These are phyloP conservation scores for Pentalonia nigronervosa DNA, from an alignment of 1,140 invertebrate genomes.

Conservation along the genomic window DNA sequence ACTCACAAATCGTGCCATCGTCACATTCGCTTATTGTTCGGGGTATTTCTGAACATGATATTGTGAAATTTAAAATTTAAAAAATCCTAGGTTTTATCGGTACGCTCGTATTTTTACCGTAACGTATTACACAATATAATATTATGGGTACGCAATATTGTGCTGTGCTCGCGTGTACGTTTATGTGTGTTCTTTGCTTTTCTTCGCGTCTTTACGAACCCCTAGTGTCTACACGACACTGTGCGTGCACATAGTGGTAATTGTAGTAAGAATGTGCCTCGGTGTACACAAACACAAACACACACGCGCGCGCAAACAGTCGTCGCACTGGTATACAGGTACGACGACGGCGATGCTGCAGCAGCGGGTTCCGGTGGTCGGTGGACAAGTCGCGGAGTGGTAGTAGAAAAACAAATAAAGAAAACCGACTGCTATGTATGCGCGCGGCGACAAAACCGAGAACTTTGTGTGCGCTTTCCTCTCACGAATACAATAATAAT, in stretches of 20 bases:
- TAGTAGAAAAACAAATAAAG: not conserved
- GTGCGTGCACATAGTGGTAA: too few species aligned
- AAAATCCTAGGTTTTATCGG: not conserved
- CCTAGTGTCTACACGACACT: too few species aligned
- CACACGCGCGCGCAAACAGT: too few species aligned
- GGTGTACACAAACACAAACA: not conserved
- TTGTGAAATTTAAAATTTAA: not conserved
- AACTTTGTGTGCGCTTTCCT: conserved; percentile 33
- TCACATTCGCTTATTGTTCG: not conserved
- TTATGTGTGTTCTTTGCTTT: not conserved
- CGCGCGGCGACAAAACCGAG: conserved; percentile 9
- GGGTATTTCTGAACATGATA: not conserved
- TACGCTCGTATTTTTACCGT: not conserved
- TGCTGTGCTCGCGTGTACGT: not conserved
- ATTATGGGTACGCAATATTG: not conserved
- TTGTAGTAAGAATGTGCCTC: not conserved
- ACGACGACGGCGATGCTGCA: not conserved
- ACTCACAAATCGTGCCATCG: too few species aligned
- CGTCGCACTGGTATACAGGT: too few species aligned
- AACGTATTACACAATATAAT: not conserved
- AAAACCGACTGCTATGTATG: not conserved
- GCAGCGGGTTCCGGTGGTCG: not conserved
- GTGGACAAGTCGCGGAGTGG: not conserved
- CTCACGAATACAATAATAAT: not conserved
- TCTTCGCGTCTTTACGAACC: not conserved